phyloP scores from a whole-genome alignment of 2,888 invertebrate species.

The Dorcus hopei region DNA sequence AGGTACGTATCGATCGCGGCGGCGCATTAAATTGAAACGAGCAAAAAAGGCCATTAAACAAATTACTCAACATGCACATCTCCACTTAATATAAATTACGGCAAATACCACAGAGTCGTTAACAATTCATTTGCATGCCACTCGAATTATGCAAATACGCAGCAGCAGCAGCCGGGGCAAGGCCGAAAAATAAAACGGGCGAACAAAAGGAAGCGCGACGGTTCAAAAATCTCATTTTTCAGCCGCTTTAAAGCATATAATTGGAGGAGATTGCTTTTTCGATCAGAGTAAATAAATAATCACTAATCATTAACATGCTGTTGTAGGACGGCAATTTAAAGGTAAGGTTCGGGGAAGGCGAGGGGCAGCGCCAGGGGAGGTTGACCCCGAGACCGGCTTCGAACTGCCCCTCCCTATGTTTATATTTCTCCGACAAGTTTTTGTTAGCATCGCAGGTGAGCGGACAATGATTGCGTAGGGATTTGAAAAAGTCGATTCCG shows the following conservation, averaged over 20 bases:
- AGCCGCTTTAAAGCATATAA: constrained; percentile 11
- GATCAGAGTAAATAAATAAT: constrained; percentile 17
- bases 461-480: not conserved
- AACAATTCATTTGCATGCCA: constrained; percentile 1
- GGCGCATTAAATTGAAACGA: not conserved
- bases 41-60: not conserved
- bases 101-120: not conserved
- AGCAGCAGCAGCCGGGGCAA: not conserved
- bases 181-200: not conserved
- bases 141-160: constrained; percentile 1
- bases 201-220: not conserved
- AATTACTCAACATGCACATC: not conserved
- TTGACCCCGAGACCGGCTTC: constrained; percentile 14
- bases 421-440: constrained; percentile 15
- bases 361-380: constrained; percentile 6
- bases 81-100: not conserved
- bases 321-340: constrained; percentile 3
- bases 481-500: too few species aligned
- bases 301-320: constrained; percentile 15
- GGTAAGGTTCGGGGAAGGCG: not conserved
- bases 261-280: constrained; percentile 14
- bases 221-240: constrained; percentile 9
- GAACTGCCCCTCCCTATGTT: constrained; percentile 14
- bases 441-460: constrained; percentile 5
- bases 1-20: too few species aligned